Evolutionary conservation across 2,888 invertebrate genomes (phyloP).

Genomic region (Epicampocera succincta): DNA sequence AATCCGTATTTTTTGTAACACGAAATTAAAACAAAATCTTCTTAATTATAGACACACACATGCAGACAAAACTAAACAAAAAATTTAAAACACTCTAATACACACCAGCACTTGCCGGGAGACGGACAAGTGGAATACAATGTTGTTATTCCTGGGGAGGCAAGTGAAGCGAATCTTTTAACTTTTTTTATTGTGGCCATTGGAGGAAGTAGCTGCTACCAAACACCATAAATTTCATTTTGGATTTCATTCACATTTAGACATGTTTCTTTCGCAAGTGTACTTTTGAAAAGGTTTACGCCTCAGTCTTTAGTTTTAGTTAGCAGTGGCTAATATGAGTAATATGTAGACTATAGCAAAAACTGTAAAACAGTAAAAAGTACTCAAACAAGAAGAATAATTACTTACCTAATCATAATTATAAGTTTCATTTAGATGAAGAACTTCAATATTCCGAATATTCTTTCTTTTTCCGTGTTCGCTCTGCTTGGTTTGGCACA

Average conservation of each 20-base stretch:
- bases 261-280: constrained; percentile 25
- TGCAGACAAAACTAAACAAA: constrained; percentile 29
- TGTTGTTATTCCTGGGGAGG: constrained; percentile 58
- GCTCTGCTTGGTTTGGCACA: constrained; percentile 19
- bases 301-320: constrained; percentile 56
- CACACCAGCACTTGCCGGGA: constrained; percentile 31
- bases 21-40: constrained; percentile 54
- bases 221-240: constrained; percentile 59
- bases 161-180: constrained; percentile 67
- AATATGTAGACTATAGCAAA: constrained; percentile 31
- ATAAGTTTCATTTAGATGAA: constrained; percentile 52
- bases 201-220: constrained; percentile 59
- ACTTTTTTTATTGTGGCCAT: constrained; percentile 55
- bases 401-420: constrained; percentile 64
- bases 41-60: constrained; percentile 63
- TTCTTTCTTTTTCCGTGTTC: not conserved
- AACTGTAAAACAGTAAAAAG: constrained; percentile 37
- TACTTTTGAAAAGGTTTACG: constrained; percentile 62
- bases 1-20: constrained; percentile 30
- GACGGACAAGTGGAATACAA: constrained; percentile 35
- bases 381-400: constrained; percentile 34
- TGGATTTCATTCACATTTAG: constrained; percentile 58
- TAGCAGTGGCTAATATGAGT: constrained; percentile 52
- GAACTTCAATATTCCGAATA: constrained; percentile 3
- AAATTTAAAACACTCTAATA: constrained; percentile 27